Conservation (phyloP, 1,140 invertebrate species). For the Nephila pilipes region DNA sequence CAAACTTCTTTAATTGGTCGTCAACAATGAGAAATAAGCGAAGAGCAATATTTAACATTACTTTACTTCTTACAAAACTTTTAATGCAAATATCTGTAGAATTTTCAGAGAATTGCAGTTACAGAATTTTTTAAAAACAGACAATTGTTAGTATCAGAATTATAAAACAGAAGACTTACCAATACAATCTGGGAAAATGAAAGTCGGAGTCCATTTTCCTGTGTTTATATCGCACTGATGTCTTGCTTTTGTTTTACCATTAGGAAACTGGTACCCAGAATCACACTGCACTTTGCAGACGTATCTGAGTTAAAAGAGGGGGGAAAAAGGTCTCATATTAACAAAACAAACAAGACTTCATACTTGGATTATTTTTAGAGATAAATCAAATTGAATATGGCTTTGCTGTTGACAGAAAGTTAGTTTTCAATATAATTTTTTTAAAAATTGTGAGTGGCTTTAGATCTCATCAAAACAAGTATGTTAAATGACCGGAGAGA, state of each 20-base stretch:
- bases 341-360: no score
- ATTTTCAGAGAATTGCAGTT: neutral
- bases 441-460: neutral
- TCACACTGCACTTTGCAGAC: slow-evolving; percentile 54
- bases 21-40: no score
- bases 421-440: neutral
- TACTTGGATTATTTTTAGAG: no score
- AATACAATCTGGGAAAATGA: slow-evolving; percentile 48
- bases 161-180: slow-evolving; percentile 33
- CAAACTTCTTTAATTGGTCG: no score
- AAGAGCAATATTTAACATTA: no score
- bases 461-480: no score
- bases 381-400: no score
- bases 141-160: no score
- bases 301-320: neutral
- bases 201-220: slow-evolving; percentile 46
- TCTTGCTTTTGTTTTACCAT: neutral
- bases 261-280: slow-evolving; percentile 46
- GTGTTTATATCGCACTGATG: slow-evolving; percentile 29
- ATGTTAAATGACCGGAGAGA: no score
- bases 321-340: neutral
- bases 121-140: no score
- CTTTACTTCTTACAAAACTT: no score
- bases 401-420: neutral
- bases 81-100: no score